Percentiles rank a stretch among this genome's conserved stretches.
phyloP scores from a whole-genome alignment of 2,113 vertebrate genomes.

The Seriola rivoliana region DNA sequence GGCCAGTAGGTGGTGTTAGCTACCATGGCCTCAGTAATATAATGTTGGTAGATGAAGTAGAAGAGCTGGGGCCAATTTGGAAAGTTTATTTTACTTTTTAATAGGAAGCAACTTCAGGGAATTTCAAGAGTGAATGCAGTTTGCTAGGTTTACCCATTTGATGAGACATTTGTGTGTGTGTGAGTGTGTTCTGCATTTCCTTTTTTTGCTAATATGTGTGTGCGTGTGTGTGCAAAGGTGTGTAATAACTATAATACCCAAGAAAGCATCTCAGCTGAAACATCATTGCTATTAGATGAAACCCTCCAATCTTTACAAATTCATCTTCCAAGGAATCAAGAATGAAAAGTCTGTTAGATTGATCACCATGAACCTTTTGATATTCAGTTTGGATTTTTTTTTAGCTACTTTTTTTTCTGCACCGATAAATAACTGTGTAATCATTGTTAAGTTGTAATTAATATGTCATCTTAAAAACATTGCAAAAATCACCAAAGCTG shows the following conservation, averaged over 20 bases:
- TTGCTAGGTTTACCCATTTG: constrained; percentile 28
- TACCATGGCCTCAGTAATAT: constrained; percentile 22
- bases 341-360: neutral
- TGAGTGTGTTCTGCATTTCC: constrained; percentile 22
- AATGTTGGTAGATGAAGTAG: constrained; percentile 28
- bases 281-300: neutral
- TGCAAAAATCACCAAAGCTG: constrained; percentile 33
- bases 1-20: constrained; percentile 59
- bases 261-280: constrained; percentile 10
- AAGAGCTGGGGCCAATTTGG: constrained; percentile 48
- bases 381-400: neutral
- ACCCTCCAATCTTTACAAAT: neutral
- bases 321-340: neutral
- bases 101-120: constrained; percentile 75
- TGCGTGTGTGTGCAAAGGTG: neutral
- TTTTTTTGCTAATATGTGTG: constrained; percentile 18
- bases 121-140: constrained; percentile 60
- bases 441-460: constrained; percentile 3
- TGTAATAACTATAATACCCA: neutral
- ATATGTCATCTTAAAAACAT: neutral
- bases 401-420: neutral
- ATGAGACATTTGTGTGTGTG: constrained; percentile 22
- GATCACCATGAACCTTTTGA: neutral
- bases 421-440: neutral
- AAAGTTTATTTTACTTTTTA: constrained; percentile 51